Evolutionary conservation across 2,888 invertebrate species (phyloP).

Genomic region (Eristalis tenax): DNA sequence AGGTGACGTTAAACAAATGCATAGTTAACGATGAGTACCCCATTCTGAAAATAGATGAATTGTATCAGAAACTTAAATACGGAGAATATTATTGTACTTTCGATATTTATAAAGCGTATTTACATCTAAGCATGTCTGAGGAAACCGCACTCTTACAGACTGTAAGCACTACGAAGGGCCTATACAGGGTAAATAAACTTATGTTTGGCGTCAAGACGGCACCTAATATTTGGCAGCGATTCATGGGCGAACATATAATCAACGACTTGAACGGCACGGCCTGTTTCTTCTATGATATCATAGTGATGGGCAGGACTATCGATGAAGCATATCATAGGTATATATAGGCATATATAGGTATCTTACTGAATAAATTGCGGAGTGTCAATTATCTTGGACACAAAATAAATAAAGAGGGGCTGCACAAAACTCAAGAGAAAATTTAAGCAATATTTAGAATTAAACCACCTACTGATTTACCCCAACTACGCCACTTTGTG

Average conservation of each 20-base stretch:
- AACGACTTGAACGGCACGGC: conserved; percentile 35
- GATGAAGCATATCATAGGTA: conserved; percentile 4
- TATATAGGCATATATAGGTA: too few relatives aligned
- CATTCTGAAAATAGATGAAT: conserved; percentile 9
- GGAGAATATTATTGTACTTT: conserved; percentile 26
- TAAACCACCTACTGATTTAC: conserved; percentile 71
- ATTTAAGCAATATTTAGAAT: conserved; percentile 73
- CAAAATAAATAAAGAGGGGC: conserved; percentile 68
- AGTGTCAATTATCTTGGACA: background rate
- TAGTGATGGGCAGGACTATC: conserved; percentile 20
- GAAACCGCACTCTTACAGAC: conserved; percentile 25
- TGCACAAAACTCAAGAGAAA: conserved; percentile 73
- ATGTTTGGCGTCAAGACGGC: conserved; percentile 41
- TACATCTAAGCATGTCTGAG: conserved; percentile 28
- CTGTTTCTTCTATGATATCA: conserved; percentile 29
- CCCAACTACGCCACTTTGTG: conserved; percentile 23
- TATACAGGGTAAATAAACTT: conserved; percentile 25
- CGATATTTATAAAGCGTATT: conserved; percentile 25
- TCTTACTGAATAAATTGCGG: background rate
- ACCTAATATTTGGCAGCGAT: conserved; percentile 28
- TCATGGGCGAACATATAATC: conserved; percentile 30
- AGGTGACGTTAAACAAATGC: conserved; percentile 36
- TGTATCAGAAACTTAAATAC: conserved; percentile 21
- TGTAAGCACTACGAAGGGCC: conserved; percentile 6
- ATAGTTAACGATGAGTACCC: too few relatives aligned